phyloP scores from a whole-genome alignment of 2,797 vertebrate genomes.

The Acanthurus lineatus region DNA sequence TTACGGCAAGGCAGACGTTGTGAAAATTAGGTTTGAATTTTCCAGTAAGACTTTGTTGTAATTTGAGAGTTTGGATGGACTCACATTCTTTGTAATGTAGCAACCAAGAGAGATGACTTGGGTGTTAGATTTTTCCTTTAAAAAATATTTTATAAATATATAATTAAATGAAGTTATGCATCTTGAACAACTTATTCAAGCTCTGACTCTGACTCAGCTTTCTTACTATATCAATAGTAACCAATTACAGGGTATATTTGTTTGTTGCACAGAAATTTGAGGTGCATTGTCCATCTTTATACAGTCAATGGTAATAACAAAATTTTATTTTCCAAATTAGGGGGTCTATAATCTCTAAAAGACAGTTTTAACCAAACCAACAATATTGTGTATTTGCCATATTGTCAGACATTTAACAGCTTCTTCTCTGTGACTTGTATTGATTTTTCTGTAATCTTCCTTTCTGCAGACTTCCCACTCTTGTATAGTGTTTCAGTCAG shows the following conservation, averaged over 20 bases:
- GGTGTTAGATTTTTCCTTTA: neutral
- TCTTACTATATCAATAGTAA: too few relatives aligned
- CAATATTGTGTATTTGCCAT: too few relatives aligned
- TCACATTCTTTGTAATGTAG: neutral
- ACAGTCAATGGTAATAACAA: too few relatives aligned
- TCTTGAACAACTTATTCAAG: too few relatives aligned
- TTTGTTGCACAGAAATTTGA: too few relatives aligned
- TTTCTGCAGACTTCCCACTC: constrained; percentile 93
- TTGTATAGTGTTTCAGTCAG: constrained; percentile 95
- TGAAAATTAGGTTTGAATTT: neutral
- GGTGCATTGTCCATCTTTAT: too few relatives aligned
- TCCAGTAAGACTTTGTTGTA: neutral
- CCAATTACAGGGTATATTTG: too few relatives aligned
- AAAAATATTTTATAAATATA: neutral
- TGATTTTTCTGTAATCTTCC: constrained; percentile 21
- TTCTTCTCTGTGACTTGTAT: neutral
- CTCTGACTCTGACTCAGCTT: too few relatives aligned
- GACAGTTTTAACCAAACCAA: too few relatives aligned
- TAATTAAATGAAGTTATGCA: too few relatives aligned
- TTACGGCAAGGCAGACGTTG: neutral
- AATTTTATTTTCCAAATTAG: too few relatives aligned
- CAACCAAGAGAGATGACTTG: neutral
- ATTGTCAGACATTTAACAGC: neutral
- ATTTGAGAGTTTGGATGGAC: neutral
- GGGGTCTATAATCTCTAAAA: too few relatives aligned